Base-by-base conservation (phyloP, 2,113 vertebrate species). In the Pheucticus melanocephalus region DNA sequence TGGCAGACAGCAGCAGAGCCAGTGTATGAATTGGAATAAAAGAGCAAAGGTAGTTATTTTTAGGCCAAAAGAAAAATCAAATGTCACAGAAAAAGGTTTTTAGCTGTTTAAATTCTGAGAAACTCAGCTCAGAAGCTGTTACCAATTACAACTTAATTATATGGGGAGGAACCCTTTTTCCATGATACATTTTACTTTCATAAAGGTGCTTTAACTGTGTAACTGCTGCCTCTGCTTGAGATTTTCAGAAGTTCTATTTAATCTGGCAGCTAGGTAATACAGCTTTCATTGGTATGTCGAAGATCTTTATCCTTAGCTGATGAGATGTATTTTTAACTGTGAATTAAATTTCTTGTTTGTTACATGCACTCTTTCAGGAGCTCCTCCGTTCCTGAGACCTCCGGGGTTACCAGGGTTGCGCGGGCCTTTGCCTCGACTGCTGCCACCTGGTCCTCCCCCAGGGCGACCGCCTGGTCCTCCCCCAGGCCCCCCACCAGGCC, bases 331-430 rank as follows among this genome's bases (percentile, higher is more conserved):
- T 95, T n/a, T 70, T 45, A 42, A 24, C 25, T 10, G 7, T 70
- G 8, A 82, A 60, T 63, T 93, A 59, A 48, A 37, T 60, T 84
- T 45, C 27, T 45, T 7, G 70, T 90, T 56, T 91, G 6, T 68
- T 56, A 8, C 33, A 3, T 23, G 24, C 33, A 10, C 51, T 9
- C 50, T 96, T 92, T 75, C 30, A 99, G 99, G 99, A 88, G 99
- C 99, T 59, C 99, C 99, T 96, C 99, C 99, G 0, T 99, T 99
- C 98, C 93, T 99, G 95, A 99, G 99, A 92, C 99, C 99, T 53
- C 99, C 99, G 11, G 99, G 98, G 22, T 98, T 99, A 94, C 99
- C 99, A 61, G 99, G 99, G 12, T 95, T 99, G 42, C 98, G 99
- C 87, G 99, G 99, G 56, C 99, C 99, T 54, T 98, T 99, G 92